Conservation (phyloP, 2,888 invertebrate species). For the Mellilla xanthometata region DNA sequence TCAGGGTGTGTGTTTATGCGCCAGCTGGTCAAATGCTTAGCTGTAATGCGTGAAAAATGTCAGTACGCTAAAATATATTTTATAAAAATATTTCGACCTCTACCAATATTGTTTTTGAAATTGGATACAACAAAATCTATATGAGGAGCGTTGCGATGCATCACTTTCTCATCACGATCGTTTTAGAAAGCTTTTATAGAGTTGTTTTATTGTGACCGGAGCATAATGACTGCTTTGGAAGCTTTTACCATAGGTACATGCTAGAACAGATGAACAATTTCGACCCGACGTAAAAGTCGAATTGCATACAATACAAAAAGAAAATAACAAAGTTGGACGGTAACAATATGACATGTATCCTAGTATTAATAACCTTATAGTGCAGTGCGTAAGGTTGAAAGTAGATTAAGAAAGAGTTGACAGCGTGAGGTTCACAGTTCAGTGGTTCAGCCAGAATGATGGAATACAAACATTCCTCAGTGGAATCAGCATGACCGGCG, state of each 20-base stretch:
- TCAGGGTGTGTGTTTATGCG: no score
- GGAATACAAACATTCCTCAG: constrained; percentile 37
- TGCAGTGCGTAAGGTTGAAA: constrained; percentile 8
- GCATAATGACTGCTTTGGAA: constrained; percentile 17
- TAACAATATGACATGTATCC: background rate
- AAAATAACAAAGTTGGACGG: constrained; percentile 16
- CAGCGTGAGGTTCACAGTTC: constrained; percentile 38
- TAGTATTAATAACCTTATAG: constrained; percentile 16
- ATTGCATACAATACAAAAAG: constrained; percentile 38
- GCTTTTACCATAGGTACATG: constrained; percentile 29
- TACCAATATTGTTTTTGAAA: no score
- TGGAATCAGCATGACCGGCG: constrained; percentile 43
- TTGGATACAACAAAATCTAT: background rate
- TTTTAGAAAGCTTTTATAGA: constrained; percentile 20
- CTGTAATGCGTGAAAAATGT: no score
- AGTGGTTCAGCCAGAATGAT: constrained; percentile 35
- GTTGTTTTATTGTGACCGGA: constrained; percentile 19
- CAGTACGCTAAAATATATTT: no score
- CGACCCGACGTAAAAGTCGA: constrained; percentile 41
- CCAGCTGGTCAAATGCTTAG: no score
- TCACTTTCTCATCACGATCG: constrained; percentile 18
- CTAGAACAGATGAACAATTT: constrained; percentile 35
- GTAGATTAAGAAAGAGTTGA: constrained; percentile 6
- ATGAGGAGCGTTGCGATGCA: constrained; percentile 22
- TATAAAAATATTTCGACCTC: no score